These are phyloP conservation scores for Gymnocephalus cernua DNA, from an alignment of 2,113 vertebrate species.

Conservation along the genomic window DNA sequence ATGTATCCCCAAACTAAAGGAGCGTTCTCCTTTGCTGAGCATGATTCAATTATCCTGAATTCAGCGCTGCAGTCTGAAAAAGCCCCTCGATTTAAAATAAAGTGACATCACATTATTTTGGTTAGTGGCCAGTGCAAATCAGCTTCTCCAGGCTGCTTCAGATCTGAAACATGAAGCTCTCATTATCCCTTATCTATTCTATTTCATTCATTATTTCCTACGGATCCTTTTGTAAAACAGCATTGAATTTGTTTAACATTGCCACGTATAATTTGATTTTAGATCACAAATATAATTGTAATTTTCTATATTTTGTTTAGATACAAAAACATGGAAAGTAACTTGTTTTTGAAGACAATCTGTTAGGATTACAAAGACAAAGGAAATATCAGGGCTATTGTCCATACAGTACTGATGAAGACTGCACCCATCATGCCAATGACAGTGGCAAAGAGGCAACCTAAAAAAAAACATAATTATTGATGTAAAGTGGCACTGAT, in stretches of 20 bases:
- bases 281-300: conserved; percentile 58
- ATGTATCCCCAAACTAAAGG: conserved; percentile 8
- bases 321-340: conserved; percentile 40
- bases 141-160: conserved; percentile 52
- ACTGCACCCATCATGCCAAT: conserved; percentile 8
- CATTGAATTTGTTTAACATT: conserved; percentile 43
- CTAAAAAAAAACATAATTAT: background rate
- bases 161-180: conserved; percentile 26
- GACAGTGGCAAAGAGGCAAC: conserved; percentile 20
- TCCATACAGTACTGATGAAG: conserved; percentile 56
- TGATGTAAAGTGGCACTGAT: conserved; percentile 28
- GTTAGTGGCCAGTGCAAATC: conserved; percentile 73
- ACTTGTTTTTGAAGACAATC: conserved; percentile 19
- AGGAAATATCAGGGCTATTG: conserved; percentile 27
- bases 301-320: conserved; percentile 34
- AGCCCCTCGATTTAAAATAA: conserved; percentile 65
- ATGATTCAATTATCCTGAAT: conserved; percentile 45
- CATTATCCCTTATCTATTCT: conserved; percentile 26
- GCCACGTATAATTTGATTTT: conserved; percentile 34
- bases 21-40: conserved; percentile 18
- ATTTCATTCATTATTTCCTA: background rate
- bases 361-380: conserved; percentile 38
- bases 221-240: conserved; percentile 39
- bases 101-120: conserved; percentile 78
- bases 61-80: conserved; percentile 46